Evolutionary conservation across 2,888 invertebrate genomes (phyloP), one percentile per base, ranked within the genome.

Genomic region (Eupithecia subumbrata): DNA sequence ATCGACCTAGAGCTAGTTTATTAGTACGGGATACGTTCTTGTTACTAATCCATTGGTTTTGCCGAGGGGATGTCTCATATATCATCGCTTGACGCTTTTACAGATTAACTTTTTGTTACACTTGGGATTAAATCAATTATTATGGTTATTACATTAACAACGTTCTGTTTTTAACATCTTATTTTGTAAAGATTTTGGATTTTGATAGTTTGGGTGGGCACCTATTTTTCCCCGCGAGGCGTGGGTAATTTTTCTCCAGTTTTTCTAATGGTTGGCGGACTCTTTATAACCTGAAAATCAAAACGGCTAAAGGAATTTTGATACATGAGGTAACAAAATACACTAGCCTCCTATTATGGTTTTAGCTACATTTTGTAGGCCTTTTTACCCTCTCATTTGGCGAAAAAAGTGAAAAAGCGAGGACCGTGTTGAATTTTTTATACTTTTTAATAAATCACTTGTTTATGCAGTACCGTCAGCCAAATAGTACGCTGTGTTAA

Each of bases 11-110:
- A 71, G 73, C 73, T 73, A 45, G 25, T 8, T 30, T 73, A 73
- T 73, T 73, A 45, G 76, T 34, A 60, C 22, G 56, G 67, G 37
- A 60, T 73, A 73, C 56, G 60, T 76, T 71, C 71, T 70, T 67
- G 72, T 72, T 63, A 30, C 75, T 69, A 64, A 70, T 67, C 56
- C 43, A 7, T 43, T 40, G 60, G 25, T 70, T 67, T 34, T 66
- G 72, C 69, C 48, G 45, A 68, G 67, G 63, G 70, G 60, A 60
- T 73, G 60, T 71, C 45, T 43, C 60, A 52, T 75, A 40, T 69
- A 75, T 60, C 56, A 60, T 72, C 56, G 40, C 40, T 63, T 16
- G 69, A 25, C 37, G 30, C 67, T 76, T 60, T 73, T 45, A 34
- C 22, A 67, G 63, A 76, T 76, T 70, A 52, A 45, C 72, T 76